These are phyloP conservation scores for Diarsia rubi DNA, from an alignment of 2,888 invertebrate genomes.

Conservation along the genomic window DNA sequence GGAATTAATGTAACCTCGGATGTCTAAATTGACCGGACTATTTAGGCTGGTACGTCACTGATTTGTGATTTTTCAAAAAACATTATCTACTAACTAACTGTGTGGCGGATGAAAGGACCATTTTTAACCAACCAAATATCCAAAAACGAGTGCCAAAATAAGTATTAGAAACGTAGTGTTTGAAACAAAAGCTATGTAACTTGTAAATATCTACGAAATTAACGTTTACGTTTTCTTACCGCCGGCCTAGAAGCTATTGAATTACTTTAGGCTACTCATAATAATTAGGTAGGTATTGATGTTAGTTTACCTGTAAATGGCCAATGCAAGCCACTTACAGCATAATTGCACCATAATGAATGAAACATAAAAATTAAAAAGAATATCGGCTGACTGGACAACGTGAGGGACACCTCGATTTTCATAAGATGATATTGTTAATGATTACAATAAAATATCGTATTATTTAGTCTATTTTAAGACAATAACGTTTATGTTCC, in stretches of 20 bases:
- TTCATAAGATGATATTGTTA: conserved; percentile 49
- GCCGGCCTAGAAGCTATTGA: conserved; percentile 58
- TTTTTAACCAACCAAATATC: conserved; percentile 33
- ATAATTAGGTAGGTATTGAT: conserved; percentile 26
- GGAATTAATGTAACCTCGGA: no score
- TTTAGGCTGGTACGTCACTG: conserved; percentile 20
- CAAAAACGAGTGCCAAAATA: conserved; percentile 59
- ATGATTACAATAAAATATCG: conserved; percentile 26
- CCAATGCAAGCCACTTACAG: conserved; percentile 9
- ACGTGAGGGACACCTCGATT: conserved; percentile 67
- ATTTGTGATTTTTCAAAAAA: background rate
- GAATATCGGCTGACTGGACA: conserved; percentile 48
- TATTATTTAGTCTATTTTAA: conserved; percentile 60
- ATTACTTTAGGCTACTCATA: conserved; percentile 23
- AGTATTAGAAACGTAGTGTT: conserved; percentile 47
- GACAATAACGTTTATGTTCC: conserved; percentile 63
- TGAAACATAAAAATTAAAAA: conserved; percentile 3
- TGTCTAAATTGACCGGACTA: no score
- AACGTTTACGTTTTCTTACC: conserved; percentile 37
- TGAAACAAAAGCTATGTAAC: conserved; percentile 14
- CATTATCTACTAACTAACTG: background rate
- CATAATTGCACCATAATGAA: background rate
- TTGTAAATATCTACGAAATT: conserved; percentile 28
- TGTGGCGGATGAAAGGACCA: conserved; percentile 33
- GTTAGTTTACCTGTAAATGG: conserved; percentile 6